Conservation (phyloP, 2,113 vertebrate genomes). For the Epinephelus cyanopodus region DNA sequence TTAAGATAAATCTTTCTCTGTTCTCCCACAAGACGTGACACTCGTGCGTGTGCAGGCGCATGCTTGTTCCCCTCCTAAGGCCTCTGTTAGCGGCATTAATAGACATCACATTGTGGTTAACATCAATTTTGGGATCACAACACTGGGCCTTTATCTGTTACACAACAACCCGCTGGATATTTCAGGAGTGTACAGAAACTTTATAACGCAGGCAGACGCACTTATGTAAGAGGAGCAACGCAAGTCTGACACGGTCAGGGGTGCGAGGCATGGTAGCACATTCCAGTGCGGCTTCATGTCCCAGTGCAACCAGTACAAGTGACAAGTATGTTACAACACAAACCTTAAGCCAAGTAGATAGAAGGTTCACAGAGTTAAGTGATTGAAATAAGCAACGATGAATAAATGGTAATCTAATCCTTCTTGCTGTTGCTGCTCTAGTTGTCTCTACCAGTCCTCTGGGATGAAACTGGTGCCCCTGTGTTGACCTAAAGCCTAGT, state of each 20-base stretch:
- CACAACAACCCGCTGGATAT: slow-evolving; percentile 73
- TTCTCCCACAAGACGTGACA: slow-evolving; percentile 43
- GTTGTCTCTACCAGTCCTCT: background rate
- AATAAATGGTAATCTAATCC: background rate
- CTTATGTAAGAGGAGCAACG: slow-evolving; percentile 71
- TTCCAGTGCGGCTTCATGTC: slow-evolving; percentile 40
- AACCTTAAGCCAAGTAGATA: background rate
- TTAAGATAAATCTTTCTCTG: slow-evolving; percentile 53
- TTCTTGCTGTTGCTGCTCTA: background rate
- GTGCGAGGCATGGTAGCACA: slow-evolving; percentile 37
- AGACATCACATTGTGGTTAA: slow-evolving; percentile 70
- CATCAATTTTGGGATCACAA: slow-evolving; percentile 60
- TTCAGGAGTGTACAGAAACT: slow-evolving; percentile 71
- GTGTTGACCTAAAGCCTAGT: background rate
- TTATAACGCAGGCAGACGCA: slow-evolving; percentile 60
- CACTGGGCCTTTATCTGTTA: slow-evolving; percentile 71
- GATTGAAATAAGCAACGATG: background rate
- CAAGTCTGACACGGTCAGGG: slow-evolving; percentile 46
- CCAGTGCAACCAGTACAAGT: slow-evolving; percentile 21
- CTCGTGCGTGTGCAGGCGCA: slow-evolving; percentile 17
- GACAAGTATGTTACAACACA: background rate
- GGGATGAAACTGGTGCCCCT: slow-evolving; percentile 7
- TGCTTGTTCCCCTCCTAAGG: slow-evolving; percentile 41
- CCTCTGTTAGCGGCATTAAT: slow-evolving; percentile 59
- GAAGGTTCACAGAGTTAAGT: background rate